Percentiles rank a stretch among this genome's conserved stretches.
These are phyloP conservation scores for Cepaea nemoralis DNA, from an alignment of 1,140 invertebrate species.

Conservation along the genomic window DNA sequence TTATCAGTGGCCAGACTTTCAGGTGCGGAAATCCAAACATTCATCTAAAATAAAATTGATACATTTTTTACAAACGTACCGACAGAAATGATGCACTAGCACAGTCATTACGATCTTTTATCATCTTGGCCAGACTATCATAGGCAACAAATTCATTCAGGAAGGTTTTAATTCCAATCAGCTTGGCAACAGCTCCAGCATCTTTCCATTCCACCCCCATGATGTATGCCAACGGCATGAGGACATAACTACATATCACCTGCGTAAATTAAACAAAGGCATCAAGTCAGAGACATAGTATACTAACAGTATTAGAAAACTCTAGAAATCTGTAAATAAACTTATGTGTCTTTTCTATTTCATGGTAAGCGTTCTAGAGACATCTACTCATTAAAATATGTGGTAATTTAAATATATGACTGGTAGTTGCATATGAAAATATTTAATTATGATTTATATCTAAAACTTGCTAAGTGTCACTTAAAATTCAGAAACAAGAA, in stretches of 20 bases:
- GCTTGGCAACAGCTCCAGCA: constrained; percentile 65
- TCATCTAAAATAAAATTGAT: too few species aligned
- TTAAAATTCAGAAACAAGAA: too few species aligned
- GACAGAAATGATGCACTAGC: constrained; percentile 48
- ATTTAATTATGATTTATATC: too few species aligned
- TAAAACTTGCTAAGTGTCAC: too few species aligned
- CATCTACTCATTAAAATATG: too few species aligned
- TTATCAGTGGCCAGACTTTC: neutral
- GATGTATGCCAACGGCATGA: constrained; percentile 69
- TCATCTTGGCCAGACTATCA: constrained; percentile 54
- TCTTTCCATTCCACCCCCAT: constrained; percentile 70
- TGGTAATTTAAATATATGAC: too few species aligned
- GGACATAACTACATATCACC: constrained; percentile 67
- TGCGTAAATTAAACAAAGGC: constrained; percentile 43
- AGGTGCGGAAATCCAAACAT: neutral
- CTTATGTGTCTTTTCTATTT: too few species aligned
- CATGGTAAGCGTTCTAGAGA: too few species aligned
- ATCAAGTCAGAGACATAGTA: too few species aligned
- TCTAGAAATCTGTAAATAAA: too few species aligned
- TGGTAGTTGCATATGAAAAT: too few species aligned
- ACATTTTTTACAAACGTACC: constrained; percentile 47
- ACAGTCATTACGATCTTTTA: constrained; percentile 51
- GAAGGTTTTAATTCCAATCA: constrained; percentile 71
- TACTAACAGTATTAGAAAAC: too few species aligned
- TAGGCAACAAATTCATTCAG: constrained; percentile 72